phyloP scores from a whole-genome alignment of 2,113 vertebrate species.

The Centropristis striata region DNA sequence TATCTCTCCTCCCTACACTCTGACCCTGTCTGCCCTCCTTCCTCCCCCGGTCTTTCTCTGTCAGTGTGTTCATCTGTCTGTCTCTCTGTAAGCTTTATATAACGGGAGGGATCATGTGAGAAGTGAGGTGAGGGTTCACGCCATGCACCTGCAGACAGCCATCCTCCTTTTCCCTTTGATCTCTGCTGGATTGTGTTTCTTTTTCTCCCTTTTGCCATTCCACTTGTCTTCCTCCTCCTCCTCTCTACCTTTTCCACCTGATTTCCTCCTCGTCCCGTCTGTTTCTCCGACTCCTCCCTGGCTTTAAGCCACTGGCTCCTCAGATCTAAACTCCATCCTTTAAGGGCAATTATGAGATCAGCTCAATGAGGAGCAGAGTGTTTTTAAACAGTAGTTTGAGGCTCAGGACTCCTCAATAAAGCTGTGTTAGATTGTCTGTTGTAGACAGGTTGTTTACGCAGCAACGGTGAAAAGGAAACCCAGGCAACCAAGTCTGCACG shows the following conservation, averaged over 20 bases:
- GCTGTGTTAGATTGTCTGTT: conserved; percentile 50
- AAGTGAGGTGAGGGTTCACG: conserved; percentile 58
- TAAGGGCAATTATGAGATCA: conserved; percentile 77
- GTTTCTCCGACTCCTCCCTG: conserved; percentile 60
- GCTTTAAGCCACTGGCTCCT: conserved; percentile 69
- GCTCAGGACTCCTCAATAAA: conserved; percentile 56
- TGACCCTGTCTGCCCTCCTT: conserved; percentile 7
- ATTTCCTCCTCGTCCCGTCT: conserved; percentile 45
- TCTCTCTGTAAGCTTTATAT: conserved; percentile 44
- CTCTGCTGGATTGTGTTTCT: conserved; percentile 52
- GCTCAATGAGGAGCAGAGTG: conserved; percentile 52
- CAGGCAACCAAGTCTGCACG: conserved; percentile 15
- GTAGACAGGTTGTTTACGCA: conserved; percentile 47
- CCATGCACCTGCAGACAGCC: conserved; percentile 56
- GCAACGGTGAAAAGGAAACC: conserved; percentile 31
- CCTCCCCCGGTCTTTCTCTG: conserved; percentile 5
- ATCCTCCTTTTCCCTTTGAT: conserved; percentile 68
- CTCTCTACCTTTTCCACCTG: conserved; percentile 45
- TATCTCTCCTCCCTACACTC: conserved; percentile 8
- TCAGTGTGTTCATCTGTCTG: background rate
- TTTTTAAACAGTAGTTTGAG: conserved; percentile 73
- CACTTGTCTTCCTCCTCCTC: conserved; percentile 18
- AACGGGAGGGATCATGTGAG: conserved; percentile 70
- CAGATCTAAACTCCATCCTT: conserved; percentile 60
- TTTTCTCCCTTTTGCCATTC: conserved; percentile 28